Base-by-base conservation (phyloP, 2,113 vertebrate species). In the Microcebus lehilahytsara region DNA sequence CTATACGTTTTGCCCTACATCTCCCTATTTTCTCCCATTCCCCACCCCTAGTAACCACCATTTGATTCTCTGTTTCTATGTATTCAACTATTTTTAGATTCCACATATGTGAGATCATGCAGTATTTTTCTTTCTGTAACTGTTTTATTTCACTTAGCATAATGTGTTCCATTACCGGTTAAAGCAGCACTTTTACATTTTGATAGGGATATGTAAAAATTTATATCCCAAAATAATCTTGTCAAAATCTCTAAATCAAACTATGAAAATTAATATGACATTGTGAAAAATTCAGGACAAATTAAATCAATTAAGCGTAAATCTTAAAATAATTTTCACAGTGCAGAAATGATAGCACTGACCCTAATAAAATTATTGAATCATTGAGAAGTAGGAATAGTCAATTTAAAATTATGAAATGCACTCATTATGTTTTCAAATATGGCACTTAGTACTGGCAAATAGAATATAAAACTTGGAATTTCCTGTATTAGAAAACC, bases 1-100 rank as follows among this genome's bases (percentile, higher is more conserved):
- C 6, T 42, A 1, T 27, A 25, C 40, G 13, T 0, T 30, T 40
- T 37, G 22, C 37, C 71, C 22, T 64, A 2, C 49, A 46, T 1
- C 2, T 5, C 2, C 12, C 53, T 2, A 23, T 53, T 25, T 53
- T 27, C 10, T 49, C 4, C 12, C 4, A 4, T 34, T 60, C 10
- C 1, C 27, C 49, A 19, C 0, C 14, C 42, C 25, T 60, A 9
- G 7, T 32, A 49, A 7, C 4, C 6, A 23, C 3, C 1, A 5
- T 6, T 23, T 4, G 37, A 20, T 7, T 62, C 25, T 11, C 40
- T 30, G 30, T 40, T 37, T 25, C 56, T 30, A 6, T 37, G 0
- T 49, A 23, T 20, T 85, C 81, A 40, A 37, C 71, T 42, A 3
- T 23, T 42, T 40, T 13, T 13, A 49, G 27, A 92, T 46, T 42